phyloP scores from a whole-genome alignment of 2,113 vertebrate species.

The Sinocyclocheilus rhinocerous region DNA sequence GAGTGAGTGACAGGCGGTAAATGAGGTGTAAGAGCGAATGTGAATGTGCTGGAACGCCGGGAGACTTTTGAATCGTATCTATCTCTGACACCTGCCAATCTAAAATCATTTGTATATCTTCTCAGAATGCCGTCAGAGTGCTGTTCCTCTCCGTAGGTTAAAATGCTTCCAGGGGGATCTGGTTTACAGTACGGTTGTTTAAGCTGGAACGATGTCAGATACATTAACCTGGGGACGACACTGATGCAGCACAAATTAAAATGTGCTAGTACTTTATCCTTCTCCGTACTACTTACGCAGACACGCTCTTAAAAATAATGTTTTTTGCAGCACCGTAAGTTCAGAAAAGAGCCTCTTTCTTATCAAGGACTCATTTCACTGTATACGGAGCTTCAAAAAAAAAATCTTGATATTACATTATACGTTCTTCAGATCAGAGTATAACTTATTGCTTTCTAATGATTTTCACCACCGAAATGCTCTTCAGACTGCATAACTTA shows the following conservation, averaged over 20 bases:
- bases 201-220: conserved; percentile 10
- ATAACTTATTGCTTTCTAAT: not conserved
- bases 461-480: not conserved
- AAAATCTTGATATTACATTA: not conserved
- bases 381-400: not conserved
- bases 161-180: conserved; percentile 2
- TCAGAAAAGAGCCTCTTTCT: not conserved
- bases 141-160: conserved; percentile 1
- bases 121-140: not conserved
- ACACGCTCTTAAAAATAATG: not conserved
- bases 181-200: conserved; percentile 26
- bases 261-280: conserved; percentile 8
- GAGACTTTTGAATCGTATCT: conserved; percentile 20
- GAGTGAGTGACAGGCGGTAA: conserved; percentile 26
- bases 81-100: conserved; percentile 32
- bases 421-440: not conserved
- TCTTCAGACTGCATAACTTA: not conserved
- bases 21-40: conserved; percentile 27
- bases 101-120: not conserved
- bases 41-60: not conserved
- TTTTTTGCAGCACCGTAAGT: not conserved
- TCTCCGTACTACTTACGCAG: not conserved
- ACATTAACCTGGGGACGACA: conserved; percentile 22
- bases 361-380: not conserved
- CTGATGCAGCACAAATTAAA: conserved; percentile 37